Percentiles rank a stretch among this genome's conserved stretches.
phyloP scores from a whole-genome alignment of 2,797 vertebrate genomes.

The Protosalanx chinensis region DNA sequence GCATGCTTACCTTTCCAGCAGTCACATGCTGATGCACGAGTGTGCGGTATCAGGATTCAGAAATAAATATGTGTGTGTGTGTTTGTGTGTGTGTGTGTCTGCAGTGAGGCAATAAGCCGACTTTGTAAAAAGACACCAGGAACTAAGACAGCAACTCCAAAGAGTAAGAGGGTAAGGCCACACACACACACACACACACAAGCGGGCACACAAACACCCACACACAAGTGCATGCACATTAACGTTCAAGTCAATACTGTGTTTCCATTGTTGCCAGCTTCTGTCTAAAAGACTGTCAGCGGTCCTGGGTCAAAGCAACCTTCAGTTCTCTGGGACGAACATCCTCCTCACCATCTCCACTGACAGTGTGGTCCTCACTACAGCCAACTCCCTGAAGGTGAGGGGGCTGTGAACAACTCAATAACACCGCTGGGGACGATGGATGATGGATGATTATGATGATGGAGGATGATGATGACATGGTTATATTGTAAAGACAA shows the following conservation, averaged over 20 bases:
- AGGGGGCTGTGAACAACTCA: slow-evolving; percentile 10
- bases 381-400: slow-evolving; percentile 83
- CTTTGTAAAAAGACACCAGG: slow-evolving; percentile 81
- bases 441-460: not conserved
- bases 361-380: slow-evolving; percentile 80
- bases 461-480: not conserved
- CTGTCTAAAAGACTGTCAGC: slow-evolving; percentile 78
- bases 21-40: slow-evolving; percentile 33
- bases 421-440: not conserved
- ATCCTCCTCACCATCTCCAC: slow-evolving; percentile 85
- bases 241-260: slow-evolving; percentile 13
- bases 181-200: slow-evolving; percentile 22
- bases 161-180: slow-evolving; percentile 80
- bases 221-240: not conserved
- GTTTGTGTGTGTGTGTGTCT: slow-evolving; percentile 35
- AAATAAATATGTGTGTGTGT: slow-evolving; percentile 6
- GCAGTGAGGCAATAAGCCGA: slow-evolving; percentile 90
- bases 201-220: too few relatives aligned
- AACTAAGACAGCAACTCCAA: slow-evolving; percentile 71
- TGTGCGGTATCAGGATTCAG: not conserved
- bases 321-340: slow-evolving; percentile 87
- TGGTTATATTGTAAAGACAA: not conserved
- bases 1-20: not conserved
- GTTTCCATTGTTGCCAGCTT: slow-evolving; percentile 68
- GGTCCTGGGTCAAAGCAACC: slow-evolving; percentile 87